Evolutionary conservation across 2,797 vertebrate species (phyloP), one percentile per base, ranked within the genome.

Genomic region (Caiman crocodilus): DNA sequence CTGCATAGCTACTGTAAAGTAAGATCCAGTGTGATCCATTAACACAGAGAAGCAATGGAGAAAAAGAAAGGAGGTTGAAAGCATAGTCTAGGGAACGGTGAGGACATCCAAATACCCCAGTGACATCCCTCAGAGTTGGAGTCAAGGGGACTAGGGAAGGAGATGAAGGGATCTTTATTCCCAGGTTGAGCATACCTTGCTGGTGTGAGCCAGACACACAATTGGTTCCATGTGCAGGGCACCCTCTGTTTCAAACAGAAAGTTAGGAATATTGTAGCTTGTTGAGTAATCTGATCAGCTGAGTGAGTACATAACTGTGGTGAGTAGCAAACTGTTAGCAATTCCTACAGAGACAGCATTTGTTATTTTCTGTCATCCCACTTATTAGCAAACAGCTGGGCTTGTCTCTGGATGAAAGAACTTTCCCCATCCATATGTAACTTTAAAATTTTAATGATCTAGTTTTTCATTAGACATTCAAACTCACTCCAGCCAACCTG

Each of bases 371-470:
- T 82, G 32, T 42, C 42, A 42, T 0, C 59, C 35, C 84, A 21
- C 60, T 25, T 61, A 61, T 25, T 61, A 92, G 56, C n/a, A 79
- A 85, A 76, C 11, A 79, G 28, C 56, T 83, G 83, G 64, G 50
- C 21, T 82, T 32, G 25, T 18, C 59, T 71, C 73, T 20, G 30
- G 26, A 3, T 59, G 14, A 77, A 89, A 50, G 32, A 82, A 81
- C 76, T 85, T 71, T 6, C 42, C 56, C 61, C 56, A 30, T 0
- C 0, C 91, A 79, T 50, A 85, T 61, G 63, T 90, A 92, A 55
- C 30, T 81, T 88, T 42, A 30, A 76, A 30, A 11, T 42, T 61
- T 87, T 95, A 90, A 88, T 91, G 85, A 74, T 35, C 58, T 0
- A 0, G 0, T 21, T 80, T 78, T 85, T 79, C 77, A 85, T 21